Evolutionary conservation across 2,113 vertebrate genomes (phyloP).

Genomic region (Mola mola): DNA sequence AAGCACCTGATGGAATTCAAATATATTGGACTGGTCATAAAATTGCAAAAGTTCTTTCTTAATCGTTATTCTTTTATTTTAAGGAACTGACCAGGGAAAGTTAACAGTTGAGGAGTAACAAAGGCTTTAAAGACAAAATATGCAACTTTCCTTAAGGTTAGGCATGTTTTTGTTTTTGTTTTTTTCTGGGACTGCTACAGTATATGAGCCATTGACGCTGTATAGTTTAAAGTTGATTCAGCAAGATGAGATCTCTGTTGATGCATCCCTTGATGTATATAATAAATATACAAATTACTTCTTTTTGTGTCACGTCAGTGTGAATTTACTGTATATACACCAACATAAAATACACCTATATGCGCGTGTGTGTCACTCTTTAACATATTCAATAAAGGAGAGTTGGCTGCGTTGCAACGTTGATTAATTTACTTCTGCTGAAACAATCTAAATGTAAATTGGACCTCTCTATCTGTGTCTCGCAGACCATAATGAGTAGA

Average conservation of each 20-base stretch:
- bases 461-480: slow-evolving; percentile 82
- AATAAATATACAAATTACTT: background rate
- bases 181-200: no score
- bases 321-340: slow-evolving; percentile 8
- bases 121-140: no score
- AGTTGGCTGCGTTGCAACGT: slow-evolving; percentile 60
- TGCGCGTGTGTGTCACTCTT: slow-evolving; percentile 38
- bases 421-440: slow-evolving; percentile 84
- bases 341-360: slow-evolving; percentile 19
- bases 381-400: slow-evolving; percentile 56
- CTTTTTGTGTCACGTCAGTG: background rate
- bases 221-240: background rate
- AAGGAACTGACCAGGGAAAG: no score
- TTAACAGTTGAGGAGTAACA: no score
- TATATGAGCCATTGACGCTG: background rate
- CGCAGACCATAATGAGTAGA: slow-evolving; percentile 81
- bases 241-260: background rate
- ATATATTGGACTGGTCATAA: no score
- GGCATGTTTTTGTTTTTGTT: no score
- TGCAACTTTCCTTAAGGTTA: no score
- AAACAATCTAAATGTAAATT: slow-evolving; percentile 88
- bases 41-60: no score
- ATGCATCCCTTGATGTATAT: background rate
- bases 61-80: no score
- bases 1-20: no score